Base-by-base conservation (phyloP, 2,888 invertebrate species). In the Margaritifera margaritifera region DNA sequence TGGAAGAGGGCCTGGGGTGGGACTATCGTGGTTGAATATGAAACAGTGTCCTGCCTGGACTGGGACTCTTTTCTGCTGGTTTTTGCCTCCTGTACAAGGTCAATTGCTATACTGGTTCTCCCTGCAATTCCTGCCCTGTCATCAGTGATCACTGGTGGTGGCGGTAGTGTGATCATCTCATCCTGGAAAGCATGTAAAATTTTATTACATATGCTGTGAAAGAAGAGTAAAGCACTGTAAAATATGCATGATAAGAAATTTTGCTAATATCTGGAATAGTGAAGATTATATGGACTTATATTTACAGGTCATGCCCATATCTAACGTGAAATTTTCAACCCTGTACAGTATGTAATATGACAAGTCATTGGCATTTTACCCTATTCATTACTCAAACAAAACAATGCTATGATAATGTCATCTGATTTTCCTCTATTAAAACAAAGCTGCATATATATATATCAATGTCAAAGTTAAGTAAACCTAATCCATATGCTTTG, bases 1-100 rank as follows among this genome's bases (percentile, higher is more conserved):
- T 84, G 80, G 75, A 89, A 87, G 54, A 89, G 75, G 20, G 81
- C 81, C 25, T 77, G 77, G 42, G 87, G 86, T n/a, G 87, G 85
- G 42, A 68, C 72, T 52, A 80, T 66, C 25, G 78, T 64, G 27
- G 61, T 59, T 52, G 77, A 71, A 42, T 71, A 67, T 60, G 71
- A 65, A 22, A 62, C 27, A 0, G 53, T 61, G 57, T 71, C 73
- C 53, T 64, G 70, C 31, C 70, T 64, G 62, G 78, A 81, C 11
- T 61, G 68, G 2, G 67, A 52, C 1, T 68, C 67, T 54, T 72
- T 61, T n/a, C 54, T 52, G 27, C 69, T 71, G 20, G 58, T 24
- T 18, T 73, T 77, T 60, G 69, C 71, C 54, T 66, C 71, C 42
- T 73, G 76, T 3, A 64, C 64, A 22, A 61, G 58, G 19, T 68